Base-by-base conservation (phyloP, 1,140 invertebrate genomes). In the Pseudomyrmex dendroicus region DNA sequence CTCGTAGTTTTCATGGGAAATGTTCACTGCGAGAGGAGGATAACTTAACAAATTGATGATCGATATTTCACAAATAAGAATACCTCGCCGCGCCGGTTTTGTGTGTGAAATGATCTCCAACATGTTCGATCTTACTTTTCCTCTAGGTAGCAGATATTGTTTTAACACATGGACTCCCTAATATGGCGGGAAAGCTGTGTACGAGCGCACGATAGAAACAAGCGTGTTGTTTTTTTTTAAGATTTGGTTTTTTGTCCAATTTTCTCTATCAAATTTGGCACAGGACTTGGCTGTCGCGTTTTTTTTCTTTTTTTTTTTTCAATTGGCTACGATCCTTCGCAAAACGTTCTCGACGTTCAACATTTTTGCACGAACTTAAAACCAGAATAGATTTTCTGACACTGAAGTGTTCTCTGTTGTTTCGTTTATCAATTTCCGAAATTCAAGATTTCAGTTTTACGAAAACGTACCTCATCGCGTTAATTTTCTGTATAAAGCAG, bases 261-360 rank as follows among this genome's bases (percentile, higher is more conserved):
- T 52, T 35, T 35, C 35, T 52, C 63, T 78, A 35, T 61, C 67
- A 86, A 80, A 80, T 87, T 87, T 87, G 86, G 85, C 86, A 87
- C 85, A 80, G 72, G 50, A 80, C 72, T 86, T 86, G 82, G 82
- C 84, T 62, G 59, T 70, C 22, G 22, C 15, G 44, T 56, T 9
- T 56, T 35, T 35, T 35, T 35, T 22, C 1, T 22, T 22, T 22
- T 25, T 5, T 35, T 35, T 35, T 35, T 35, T 35, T 35, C 35
- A 35, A 83, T 77, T 76, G 61, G 48, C 72, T 74, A 77, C 15
- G 22, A 64, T 82, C 50, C 57, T 35, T 63, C 80, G 48, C 25
- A 48, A 76, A 25, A 52, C 9, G 10, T 68, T 17, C 35, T 68
- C 77, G 46, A 67, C 4, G 8, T 56, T 10, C 9, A 13, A 1